Conservation (phyloP, 2,888 invertebrate species). For the Pseudococcus viburni region DNA sequence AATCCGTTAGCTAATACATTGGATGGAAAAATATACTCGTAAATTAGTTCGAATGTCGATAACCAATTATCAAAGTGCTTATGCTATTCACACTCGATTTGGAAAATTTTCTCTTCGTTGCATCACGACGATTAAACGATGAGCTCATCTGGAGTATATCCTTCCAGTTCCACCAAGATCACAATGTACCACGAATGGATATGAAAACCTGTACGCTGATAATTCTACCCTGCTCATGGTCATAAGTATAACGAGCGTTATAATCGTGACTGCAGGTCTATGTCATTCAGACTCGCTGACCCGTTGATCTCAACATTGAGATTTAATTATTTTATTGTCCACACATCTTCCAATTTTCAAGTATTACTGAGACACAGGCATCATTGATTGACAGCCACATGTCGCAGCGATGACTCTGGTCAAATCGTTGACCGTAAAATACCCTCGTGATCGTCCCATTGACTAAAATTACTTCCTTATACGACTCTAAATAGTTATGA, state of each 20-base stretch:
- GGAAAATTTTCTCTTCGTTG: conserved; percentile 24
- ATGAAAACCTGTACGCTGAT: not conserved
- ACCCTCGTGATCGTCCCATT: not conserved
- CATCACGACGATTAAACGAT: conserved; percentile 25
- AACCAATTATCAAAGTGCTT: conserved; percentile 2
- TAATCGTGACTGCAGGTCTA: conserved; percentile 26
- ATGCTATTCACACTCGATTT: not conserved
- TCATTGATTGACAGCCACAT: not conserved
- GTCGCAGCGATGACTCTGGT: not conserved
- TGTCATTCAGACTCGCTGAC: conserved; percentile 31
- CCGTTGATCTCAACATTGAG: conserved; percentile 15
- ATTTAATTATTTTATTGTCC: conserved; percentile 2
- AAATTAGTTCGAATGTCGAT: conserved; percentile 27
- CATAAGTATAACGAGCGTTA: conserved; percentile 2
- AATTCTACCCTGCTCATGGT: conserved; percentile 9
- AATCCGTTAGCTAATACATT: conserved; percentile 25
- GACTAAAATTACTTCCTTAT: not conserved
- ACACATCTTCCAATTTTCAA: not conserved
- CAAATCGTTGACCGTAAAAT: conserved; percentile 10
- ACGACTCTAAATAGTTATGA: not conserved
- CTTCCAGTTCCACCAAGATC: not conserved
- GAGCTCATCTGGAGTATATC: not conserved
- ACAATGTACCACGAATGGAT: not conserved
- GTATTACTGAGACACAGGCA: not conserved
- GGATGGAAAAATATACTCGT: conserved; percentile 9